Evolutionary conservation across 2,888 invertebrate genomes (phyloP).

Genomic region (Oscheius myriophilus): DNA sequence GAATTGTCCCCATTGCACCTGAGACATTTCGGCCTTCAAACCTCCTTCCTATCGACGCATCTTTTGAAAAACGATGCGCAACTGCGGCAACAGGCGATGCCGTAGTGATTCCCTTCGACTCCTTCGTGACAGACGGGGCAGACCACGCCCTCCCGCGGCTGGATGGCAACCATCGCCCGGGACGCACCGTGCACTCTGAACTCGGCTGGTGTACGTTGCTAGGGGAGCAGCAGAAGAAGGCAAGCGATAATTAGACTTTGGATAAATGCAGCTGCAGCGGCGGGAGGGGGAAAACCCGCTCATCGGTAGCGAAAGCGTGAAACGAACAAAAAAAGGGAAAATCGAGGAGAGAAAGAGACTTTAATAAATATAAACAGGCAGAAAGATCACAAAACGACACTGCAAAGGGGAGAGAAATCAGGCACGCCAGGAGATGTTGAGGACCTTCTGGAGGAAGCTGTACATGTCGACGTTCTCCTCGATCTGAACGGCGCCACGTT

Average conservation of each 20-base stretch:
- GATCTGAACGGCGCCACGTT: constrained; percentile 76
- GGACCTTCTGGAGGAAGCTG: constrained; percentile 82
- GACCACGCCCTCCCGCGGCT: constrained; percentile 2
- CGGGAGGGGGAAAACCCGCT: background rate
- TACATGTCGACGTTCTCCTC: constrained; percentile 91
- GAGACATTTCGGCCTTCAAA: background rate
- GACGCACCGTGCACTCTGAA: too few relatives aligned
- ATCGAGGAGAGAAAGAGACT: background rate
- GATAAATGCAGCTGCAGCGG: too few relatives aligned
- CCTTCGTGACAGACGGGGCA: constrained; percentile 60
- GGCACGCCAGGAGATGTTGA: constrained; percentile 78
- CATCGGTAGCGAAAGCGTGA: background rate
- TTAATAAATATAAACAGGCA: background rate
- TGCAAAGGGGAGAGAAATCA: constrained; percentile 20
- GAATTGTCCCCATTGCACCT: background rate
- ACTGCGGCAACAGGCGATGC: constrained; percentile 60
- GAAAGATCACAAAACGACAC: background rate
- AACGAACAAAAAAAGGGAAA: background rate
- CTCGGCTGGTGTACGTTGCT: too few relatives aligned
- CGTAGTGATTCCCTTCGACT: constrained; percentile 67
- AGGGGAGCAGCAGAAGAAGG: too few relatives aligned
- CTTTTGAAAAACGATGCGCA: constrained; percentile 64
- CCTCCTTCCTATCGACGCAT: constrained; percentile 63
- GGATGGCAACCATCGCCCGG: constrained; percentile 31
- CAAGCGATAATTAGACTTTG: too few relatives aligned